A percentile compares a stretch with the other conserved stretches of the same genome.
phyloP scores from a whole-genome alignment of 2,113 vertebrate species.

The Mastomys natalensis region DNA sequence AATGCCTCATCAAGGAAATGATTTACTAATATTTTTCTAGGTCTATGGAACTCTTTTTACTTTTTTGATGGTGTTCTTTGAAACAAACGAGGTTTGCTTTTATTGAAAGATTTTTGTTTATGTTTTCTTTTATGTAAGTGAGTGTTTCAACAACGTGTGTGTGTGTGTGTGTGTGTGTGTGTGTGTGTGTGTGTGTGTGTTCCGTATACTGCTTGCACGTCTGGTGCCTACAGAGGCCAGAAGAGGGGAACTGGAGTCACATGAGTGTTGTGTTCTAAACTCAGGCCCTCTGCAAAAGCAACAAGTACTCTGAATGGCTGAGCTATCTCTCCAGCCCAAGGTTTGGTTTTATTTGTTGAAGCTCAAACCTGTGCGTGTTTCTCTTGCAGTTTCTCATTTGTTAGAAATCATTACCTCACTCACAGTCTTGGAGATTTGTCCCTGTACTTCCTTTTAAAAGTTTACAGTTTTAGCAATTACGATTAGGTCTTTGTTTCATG shows the following conservation, averaged over 20 bases:
- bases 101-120: neutral
- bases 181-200: neutral
- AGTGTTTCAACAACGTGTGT: neutral
- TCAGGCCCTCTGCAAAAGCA: neutral
- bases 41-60: neutral
- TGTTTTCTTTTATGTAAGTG: neutral
- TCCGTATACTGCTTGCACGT: neutral
- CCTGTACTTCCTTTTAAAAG: neutral
- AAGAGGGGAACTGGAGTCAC: neutral
- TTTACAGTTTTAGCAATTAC: neutral
- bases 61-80: neutral
- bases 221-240: neutral
- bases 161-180: neutral
- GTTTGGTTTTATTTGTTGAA: neutral
- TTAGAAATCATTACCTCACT: neutral
- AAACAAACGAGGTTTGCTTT: neutral
- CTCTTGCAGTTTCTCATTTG: neutral
- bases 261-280: neutral
- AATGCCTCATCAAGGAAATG: neutral
- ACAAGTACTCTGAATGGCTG: neutral
- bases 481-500: neutral
- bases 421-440: neutral
- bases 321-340: neutral
- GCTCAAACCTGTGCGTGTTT: neutral
- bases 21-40: slow-evolving; percentile 1